Base-by-base conservation (phyloP, 2,888 invertebrate genomes). In the Glyphotaelius pellucidus region DNA sequence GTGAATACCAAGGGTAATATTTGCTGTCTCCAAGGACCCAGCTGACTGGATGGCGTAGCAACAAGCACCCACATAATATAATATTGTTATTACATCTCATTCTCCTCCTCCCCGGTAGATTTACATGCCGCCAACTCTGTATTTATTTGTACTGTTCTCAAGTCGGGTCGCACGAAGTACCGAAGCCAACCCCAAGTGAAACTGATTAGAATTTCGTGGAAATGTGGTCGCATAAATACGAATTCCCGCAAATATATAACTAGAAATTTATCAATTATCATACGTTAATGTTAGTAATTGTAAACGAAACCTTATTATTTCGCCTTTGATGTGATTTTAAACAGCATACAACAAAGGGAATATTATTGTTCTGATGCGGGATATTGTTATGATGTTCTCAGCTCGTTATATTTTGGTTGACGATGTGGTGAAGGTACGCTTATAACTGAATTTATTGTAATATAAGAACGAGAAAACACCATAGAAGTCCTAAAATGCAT, bases 221-320 rank as follows among this genome's bases (percentile, higher is more conserved):
- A 90, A 47, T 92, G 92, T 79, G 92, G 92, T 90, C 90, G 81
- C 90, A 92, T 91, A 87, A 81, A 91, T 92, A 91, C 83, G 84
- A 67, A 80, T 92, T 88, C 90, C 81, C 81, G 52, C 35, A 30
- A 86, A 90, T 67, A 90, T 90, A 91, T 91, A 92, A 87, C 87
- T 92, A 32, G 35, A 90, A 93, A 93, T 93, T 93, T 91, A 92
- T 92, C 93, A 93, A 93, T 93, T 93, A 93, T 92, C 90, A 90
- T 91, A 90, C 89, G 87, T 92, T 93, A 91, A 83, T n/a, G 30
- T 81, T 79, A 67, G 87, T 93, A 92, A 93, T 93, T 92, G 91
- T 52, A 90, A 93, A 91, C 38, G 92, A 93, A 93, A 87, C 93
- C 92, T 25, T 91, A 91, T 87, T 91, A 87, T 42, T 88, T 25